Evolutionary conservation across 2,797 vertebrate species (phyloP), one percentile per base, ranked within the genome.

Genomic region (Rhabdophis nuchalis): DNA sequence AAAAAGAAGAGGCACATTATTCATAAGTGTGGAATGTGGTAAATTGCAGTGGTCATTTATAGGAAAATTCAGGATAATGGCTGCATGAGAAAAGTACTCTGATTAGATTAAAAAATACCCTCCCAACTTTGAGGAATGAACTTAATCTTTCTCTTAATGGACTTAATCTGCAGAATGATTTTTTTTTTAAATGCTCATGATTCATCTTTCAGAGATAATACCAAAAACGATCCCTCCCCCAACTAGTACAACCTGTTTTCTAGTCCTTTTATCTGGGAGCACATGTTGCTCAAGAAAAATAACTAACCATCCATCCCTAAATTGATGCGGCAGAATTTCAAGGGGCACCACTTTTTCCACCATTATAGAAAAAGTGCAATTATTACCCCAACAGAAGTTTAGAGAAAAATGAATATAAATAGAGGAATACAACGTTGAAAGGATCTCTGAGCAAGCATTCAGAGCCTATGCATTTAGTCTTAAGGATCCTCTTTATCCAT

Each of bases 1-100:
- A 95, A 89, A 56, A 93, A 91, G 93, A 95, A 95, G 94, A 95
- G 95, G 87, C 89, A 92, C 94, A 93, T 86, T 95, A 94, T 94
- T 96, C 92, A 94, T 92, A 72, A 91, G 89, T 94, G 88, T 95
- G 94, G 57, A 87, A 94, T 46, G 27, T 10, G 56, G 29, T 93
- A 53, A 82, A 93, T 90, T 90, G 68, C 57, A 50, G 85, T 68
- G 68, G 68, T 86, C 86, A 92, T 92, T 90, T 93, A 92, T 91
- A 92, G 88, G 86, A 85, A 92, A 88, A 85, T 87, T n/a, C 68
- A 77, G 60, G 91, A 36, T 58, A 50, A 64, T 94, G 89, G 52
- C 0, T 72, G 89, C 93, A 61, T 92, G 32, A 60, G 13, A 64
- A 25, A 27, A 85, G 3, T 68, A 41, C 77, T 86, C 29, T 93